Evolutionary conservation across 2,888 invertebrate species (phyloP).

Genomic region (Crematogaster levior): DNA sequence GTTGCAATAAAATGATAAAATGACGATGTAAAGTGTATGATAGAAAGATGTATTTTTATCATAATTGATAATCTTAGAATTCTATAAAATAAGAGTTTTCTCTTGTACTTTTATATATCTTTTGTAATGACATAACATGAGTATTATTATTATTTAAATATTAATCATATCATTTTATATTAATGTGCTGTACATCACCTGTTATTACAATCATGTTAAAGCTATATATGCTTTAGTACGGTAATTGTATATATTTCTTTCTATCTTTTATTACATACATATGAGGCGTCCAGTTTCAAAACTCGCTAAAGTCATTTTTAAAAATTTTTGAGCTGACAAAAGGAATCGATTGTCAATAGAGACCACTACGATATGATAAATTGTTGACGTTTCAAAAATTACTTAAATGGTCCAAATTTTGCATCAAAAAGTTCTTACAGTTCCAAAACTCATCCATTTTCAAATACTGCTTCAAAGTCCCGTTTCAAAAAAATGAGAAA

Average conservation of each 20-base stretch:
- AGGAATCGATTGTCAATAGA: no score
- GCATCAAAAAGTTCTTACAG: no score
- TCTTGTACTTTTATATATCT: slow-evolving; percentile 16
- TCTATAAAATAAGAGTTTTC: background rate
- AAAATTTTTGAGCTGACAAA: no score
- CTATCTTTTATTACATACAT: background rate
- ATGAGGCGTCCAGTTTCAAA: no score
- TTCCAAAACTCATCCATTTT: no score
- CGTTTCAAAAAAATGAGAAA: no score
- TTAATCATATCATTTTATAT: background rate
- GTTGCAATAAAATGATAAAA: background rate
- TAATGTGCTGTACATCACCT: background rate
- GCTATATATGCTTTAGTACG: background rate
- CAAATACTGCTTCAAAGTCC: no score
- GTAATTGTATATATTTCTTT: background rate
- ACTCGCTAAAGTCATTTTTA: no score
- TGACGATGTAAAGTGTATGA: background rate
- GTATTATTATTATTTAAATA: background rate
- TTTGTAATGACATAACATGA: background rate
- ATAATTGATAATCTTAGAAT: background rate
- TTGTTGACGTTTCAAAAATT: no score
- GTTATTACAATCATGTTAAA: background rate
- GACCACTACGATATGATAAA: no score
- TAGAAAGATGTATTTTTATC: background rate
- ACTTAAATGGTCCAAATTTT: no score